These are phyloP conservation scores for Papio anubis DNA, from an alignment of 2,113 vertebrate species.

Conservation along the genomic window DNA sequence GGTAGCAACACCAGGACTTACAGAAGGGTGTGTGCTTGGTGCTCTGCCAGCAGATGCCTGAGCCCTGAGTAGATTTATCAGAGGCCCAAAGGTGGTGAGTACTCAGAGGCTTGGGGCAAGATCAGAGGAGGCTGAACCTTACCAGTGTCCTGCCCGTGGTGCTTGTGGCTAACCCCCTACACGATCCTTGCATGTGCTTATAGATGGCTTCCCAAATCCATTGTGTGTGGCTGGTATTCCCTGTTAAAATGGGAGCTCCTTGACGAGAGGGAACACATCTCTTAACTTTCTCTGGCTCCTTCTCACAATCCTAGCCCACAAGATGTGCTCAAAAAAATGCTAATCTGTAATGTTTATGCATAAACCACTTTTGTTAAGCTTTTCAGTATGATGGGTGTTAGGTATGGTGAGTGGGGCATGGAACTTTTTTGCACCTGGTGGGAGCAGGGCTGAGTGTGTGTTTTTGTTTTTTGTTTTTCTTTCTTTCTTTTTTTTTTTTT, in stretches of 20 bases:
- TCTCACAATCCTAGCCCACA: background rate
- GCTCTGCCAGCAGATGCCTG: background rate
- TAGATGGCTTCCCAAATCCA: background rate
- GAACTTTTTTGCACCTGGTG: background rate
- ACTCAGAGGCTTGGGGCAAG: background rate
- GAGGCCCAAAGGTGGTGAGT: background rate
- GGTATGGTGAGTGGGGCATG: background rate
- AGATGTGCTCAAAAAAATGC: background rate
- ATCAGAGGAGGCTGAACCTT: background rate
- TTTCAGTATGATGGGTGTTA: background rate
- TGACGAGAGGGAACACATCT: background rate
- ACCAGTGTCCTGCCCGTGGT: no score
- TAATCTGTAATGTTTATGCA: background rate
- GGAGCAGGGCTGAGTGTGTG: background rate
- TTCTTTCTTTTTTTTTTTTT: no score
- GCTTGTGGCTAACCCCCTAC: background rate
- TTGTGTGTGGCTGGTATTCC: background rate
- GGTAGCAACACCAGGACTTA: background rate
- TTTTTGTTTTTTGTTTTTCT: background rate
- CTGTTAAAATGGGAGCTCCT: background rate
- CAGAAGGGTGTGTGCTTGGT: background rate
- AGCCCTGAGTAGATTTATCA: background rate
- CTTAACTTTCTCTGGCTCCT: background rate
- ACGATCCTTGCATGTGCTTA: background rate
- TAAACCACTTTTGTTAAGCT: background rate